Evolutionary conservation across 35 echinoderm and acorn worm genomes (phyloP).

Genomic region (Heliocidaris erythrogramma): DNA sequence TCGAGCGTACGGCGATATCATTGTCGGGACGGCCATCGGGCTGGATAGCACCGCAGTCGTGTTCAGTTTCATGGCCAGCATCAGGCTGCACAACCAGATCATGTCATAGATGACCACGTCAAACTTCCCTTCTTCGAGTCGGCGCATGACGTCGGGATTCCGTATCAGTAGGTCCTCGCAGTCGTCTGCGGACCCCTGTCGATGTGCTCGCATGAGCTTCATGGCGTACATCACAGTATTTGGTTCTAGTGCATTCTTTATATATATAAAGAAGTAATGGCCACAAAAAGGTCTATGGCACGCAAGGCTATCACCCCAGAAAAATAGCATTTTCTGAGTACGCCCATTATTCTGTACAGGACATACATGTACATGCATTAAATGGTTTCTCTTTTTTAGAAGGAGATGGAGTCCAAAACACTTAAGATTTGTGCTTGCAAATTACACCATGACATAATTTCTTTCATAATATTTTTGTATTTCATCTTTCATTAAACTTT

Average conservation of each 20-base stretch:
- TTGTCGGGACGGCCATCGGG: background rate
- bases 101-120: constrained; percentile 3
- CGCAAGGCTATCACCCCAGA: too few relatives aligned
- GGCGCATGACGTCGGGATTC: constrained; percentile 47
- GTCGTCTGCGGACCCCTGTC: background rate
- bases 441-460: too few relatives aligned
- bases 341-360: too few relatives aligned
- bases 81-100: constrained; percentile 28
- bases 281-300: too few relatives aligned
- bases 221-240: background rate
- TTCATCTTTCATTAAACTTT: too few relatives aligned
- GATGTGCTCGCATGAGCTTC: background rate
- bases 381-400: too few relatives aligned
- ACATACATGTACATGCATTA: too few relatives aligned
- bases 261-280: too few relatives aligned
- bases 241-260: background rate
- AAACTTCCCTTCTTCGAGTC: constrained; percentile 16
- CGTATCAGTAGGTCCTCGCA: background rate
- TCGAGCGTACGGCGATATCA: background rate
- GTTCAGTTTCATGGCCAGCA: constrained; percentile 19
- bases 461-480: too few relatives aligned
- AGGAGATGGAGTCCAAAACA: too few relatives aligned
- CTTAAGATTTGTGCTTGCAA: too few relatives aligned
- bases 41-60: background rate
- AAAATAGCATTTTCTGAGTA: too few relatives aligned